Evolutionary conservation across 2,113 vertebrate genomes (phyloP).

Genomic region (Acanthisitta chloris): DNA sequence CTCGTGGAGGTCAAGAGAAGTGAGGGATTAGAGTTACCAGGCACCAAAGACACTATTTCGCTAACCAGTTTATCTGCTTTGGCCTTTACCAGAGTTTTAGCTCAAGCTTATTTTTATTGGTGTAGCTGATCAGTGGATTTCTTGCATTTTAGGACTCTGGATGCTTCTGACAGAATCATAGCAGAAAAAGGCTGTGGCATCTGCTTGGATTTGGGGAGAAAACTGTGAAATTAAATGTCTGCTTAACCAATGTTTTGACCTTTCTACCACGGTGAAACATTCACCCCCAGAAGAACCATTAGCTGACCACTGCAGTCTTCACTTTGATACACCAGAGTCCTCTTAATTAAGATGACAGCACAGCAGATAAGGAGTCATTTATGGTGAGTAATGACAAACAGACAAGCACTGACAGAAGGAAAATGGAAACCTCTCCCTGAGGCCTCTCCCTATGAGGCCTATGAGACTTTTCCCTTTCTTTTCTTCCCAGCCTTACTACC

Average conservation of each 20-base stretch:
- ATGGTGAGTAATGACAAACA: neutral
- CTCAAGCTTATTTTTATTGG: neutral
- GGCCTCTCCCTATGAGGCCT: neutral
- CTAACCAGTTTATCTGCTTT: neutral
- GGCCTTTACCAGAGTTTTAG: neutral
- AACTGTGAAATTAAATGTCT: neutral
- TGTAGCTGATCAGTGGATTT: neutral
- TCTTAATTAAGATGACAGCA: neutral
- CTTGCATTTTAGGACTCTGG: neutral
- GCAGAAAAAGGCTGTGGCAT: neutral
- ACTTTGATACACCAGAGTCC: neutral
- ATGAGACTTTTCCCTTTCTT: too few relatives aligned
- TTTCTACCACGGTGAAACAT: neutral
- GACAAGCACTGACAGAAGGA: neutral
- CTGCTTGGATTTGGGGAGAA: neutral
- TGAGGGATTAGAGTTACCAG: neutral
- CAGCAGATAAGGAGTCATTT: neutral
- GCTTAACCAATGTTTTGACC: neutral
- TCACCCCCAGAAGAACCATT: neutral
- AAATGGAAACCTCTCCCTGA: neutral
- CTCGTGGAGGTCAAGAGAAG: neutral
- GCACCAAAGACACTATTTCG: neutral
- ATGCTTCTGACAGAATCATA: neutral
- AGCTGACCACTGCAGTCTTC: neutral
- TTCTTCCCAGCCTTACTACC: neutral